Evolutionary conservation across 2,888 invertebrate species (phyloP).

Genomic region (Cybosia mesomella): DNA sequence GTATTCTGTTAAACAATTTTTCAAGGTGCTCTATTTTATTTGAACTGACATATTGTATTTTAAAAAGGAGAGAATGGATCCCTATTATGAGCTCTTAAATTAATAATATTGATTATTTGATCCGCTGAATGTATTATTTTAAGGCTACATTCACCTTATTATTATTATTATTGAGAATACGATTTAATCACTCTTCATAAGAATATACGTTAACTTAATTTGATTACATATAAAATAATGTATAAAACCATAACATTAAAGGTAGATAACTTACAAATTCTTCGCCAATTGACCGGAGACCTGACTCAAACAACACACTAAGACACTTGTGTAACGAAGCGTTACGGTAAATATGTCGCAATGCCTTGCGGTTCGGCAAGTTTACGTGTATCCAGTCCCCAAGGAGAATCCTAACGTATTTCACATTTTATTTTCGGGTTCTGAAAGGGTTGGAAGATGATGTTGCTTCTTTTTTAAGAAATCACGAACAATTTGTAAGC

Average conservation of each 20-base stretch:
- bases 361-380: constrained; percentile 32
- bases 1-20: too few relatives aligned
- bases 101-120: too few relatives aligned
- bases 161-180: background rate
- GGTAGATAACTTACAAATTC: background rate
- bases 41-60: background rate
- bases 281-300: constrained; percentile 21
- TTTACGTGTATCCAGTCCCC: constrained; percentile 42
- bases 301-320: constrained; percentile 30
- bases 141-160: background rate
- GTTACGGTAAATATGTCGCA: constrained; percentile 40
- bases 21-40: background rate
- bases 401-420: constrained; percentile 30
- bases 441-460: constrained; percentile 21
- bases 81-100: too few relatives aligned
- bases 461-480: constrained; percentile 15
- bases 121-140: too few relatives aligned
- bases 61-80: background rate
- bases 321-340: constrained; percentile 34
- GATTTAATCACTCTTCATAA: background rate
- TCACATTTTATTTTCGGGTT: constrained; percentile 34
- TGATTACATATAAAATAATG: background rate
- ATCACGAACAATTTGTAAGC: constrained; percentile 11
- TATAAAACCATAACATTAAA: background rate
- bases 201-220: background rate